phyloP scores from a whole-genome alignment of 2,113 vertebrate genomes.

The Grus americana region DNA sequence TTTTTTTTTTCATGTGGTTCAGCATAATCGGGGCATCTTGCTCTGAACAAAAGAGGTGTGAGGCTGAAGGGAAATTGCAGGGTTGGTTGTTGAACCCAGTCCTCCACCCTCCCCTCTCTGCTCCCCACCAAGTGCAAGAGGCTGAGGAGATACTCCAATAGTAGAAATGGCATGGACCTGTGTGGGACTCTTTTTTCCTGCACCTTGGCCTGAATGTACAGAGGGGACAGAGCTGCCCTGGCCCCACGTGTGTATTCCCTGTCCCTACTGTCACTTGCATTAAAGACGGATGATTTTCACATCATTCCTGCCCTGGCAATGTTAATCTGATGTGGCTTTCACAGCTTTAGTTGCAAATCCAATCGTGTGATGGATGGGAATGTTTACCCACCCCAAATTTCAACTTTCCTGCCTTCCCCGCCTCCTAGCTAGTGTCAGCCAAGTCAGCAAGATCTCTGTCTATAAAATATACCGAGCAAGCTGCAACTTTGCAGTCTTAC shows the following conservation, averaged over 20 bases:
- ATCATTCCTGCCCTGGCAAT: constrained; percentile 20
- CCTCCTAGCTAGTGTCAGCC: constrained; percentile 45
- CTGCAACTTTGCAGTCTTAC: constrained; percentile 9
- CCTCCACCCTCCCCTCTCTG: background rate
- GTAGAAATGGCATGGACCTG: background rate
- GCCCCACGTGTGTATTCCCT: background rate
- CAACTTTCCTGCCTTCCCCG: constrained; percentile 13
- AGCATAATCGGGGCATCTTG: background rate
- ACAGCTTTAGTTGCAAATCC: constrained; percentile 41
- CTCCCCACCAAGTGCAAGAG: background rate
- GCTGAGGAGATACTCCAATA: background rate
- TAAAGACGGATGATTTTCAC: background rate
- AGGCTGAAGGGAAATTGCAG: background rate
- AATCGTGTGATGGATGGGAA: constrained; percentile 22
- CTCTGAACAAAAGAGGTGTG: background rate
- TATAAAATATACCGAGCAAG: constrained; percentile 56
- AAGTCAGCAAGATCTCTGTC: constrained; percentile 60
- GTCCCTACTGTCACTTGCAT: background rate
- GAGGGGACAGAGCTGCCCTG: background rate
- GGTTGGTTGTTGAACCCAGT: background rate
- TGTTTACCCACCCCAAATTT: constrained; percentile 65
- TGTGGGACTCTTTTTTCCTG: rapidly evolving
- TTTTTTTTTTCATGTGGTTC: background rate
- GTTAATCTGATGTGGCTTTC: constrained; percentile 53
- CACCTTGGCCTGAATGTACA: background rate